Evolutionary conservation across 2,797 vertebrate species (phyloP).

Genomic region (Notolepis coatsorum): DNA sequence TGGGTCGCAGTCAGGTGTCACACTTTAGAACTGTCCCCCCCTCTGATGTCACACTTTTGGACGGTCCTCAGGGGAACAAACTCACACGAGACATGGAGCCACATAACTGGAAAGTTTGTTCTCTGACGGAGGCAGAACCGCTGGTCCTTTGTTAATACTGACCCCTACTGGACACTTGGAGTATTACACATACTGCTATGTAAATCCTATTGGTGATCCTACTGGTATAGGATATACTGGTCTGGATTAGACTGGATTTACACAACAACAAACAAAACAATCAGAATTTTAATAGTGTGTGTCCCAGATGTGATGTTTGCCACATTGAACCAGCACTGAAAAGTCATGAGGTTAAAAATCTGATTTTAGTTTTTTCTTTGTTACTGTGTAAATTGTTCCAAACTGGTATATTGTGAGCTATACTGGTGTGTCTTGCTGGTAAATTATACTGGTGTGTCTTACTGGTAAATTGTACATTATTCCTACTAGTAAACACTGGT

Average conservation of each 20-base stretch:
- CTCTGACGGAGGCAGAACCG: constrained; percentile 45
- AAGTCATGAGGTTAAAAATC: constrained; percentile 36
- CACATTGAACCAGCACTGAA: constrained; percentile 59
- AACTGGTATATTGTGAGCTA: constrained; percentile 78
- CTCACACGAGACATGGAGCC: constrained; percentile 47
- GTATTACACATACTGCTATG: constrained; percentile 50
- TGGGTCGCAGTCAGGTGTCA: constrained; percentile 42
- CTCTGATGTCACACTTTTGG: constrained; percentile 7
- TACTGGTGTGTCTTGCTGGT: constrained; percentile 77
- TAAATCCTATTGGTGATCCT: constrained; percentile 58
- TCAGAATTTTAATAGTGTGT: constrained; percentile 43
- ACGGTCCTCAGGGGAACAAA: constrained; percentile 37
- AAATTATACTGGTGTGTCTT: constrained; percentile 66
- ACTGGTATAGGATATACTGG: constrained; percentile 64
- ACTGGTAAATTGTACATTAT: constrained; percentile 33
- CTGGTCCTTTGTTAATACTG: constrained; percentile 57
- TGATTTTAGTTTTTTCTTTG: constrained; percentile 70
- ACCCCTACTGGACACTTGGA: constrained; percentile 47
- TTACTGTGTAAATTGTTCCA: constrained; percentile 76
- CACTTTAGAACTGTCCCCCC: constrained; percentile 39
- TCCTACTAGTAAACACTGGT: constrained; percentile 79
- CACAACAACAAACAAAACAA: constrained; percentile 69
- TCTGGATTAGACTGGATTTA: constrained; percentile 73
- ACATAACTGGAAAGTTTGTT: constrained; percentile 50
- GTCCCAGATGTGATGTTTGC: constrained; percentile 55